Conservation (phyloP, 2,797 vertebrate species). For the Hafferia zeledoni region DNA sequence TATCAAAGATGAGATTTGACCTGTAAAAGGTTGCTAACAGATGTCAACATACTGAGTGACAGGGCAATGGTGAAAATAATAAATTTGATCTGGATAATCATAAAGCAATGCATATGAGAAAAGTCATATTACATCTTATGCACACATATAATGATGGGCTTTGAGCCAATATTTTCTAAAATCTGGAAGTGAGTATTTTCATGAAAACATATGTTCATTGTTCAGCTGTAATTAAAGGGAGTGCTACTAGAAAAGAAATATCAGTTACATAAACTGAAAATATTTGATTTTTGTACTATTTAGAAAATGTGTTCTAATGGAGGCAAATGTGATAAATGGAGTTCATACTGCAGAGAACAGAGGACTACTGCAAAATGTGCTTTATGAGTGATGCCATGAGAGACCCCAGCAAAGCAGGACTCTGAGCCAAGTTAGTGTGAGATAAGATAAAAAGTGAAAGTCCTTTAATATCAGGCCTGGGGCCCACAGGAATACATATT, state of each 20-base stretch:
- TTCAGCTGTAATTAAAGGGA: neutral
- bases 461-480: too few species aligned
- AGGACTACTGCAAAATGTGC: neutral
- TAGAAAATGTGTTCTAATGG: neutral
- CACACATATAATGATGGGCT: neutral
- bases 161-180: neutral
- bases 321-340: neutral
- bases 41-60: neutral
- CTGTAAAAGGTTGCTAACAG: neutral
- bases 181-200: neutral
- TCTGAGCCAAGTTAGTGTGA: too few species aligned
- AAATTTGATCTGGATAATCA: neutral
- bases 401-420: too few species aligned
- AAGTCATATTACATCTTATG: neutral
- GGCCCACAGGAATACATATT: too few species aligned
- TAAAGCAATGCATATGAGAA: neutral
- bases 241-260: neutral
- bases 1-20: neutral
- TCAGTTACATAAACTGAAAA: neutral
- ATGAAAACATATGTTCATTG: neutral
- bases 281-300: neutral
- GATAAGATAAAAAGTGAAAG: too few species aligned
- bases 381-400: too few species aligned
- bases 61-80: neutral
- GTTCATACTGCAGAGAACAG: neutral